A percentile compares a stretch with the other conserved stretches of the same genome.
Conservation (phyloP, 2,797 vertebrate species). For the Streptopelia turtur region DNA sequence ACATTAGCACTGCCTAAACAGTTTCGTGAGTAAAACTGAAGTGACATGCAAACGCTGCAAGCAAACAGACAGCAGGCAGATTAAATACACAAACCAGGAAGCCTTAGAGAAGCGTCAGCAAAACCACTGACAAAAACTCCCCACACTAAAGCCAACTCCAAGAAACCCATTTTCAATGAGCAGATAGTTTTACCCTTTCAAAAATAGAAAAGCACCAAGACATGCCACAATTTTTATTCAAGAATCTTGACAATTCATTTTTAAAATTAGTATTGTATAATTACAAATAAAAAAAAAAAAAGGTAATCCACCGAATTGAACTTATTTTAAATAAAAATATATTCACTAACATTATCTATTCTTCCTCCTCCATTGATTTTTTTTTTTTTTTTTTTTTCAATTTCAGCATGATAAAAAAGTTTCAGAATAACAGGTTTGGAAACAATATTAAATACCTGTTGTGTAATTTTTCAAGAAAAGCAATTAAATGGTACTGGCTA, state of each 20-base stretch:
- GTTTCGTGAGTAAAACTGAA: conserved; percentile 1
- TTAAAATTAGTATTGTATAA: neutral
- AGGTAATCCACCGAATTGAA: neutral
- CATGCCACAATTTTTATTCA: neutral
- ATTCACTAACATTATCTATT: neutral
- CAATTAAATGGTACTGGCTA: neutral
- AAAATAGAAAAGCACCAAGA: neutral
- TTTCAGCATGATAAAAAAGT: neutral
- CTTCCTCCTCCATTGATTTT: neutral
- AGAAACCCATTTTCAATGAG: neutral
- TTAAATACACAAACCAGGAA: conserved; percentile 30
- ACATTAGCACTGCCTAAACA: neutral
- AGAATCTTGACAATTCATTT: neutral
- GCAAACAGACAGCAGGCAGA: conserved; percentile 7
- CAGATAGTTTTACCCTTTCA: neutral
- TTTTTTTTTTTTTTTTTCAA: neutral
- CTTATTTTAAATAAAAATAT: neutral
- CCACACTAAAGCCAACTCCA: neutral
- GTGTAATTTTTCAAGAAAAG: neutral
- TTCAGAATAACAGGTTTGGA: neutral
- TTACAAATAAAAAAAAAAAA: neutral
- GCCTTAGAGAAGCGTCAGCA: neutral
- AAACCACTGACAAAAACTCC: neutral
- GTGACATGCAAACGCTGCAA: neutral
- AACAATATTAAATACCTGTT: neutral